These are phyloP conservation scores for Bucorvus abyssinicus DNA, from an alignment of 2,797 vertebrate species.

Conservation along the genomic window DNA sequence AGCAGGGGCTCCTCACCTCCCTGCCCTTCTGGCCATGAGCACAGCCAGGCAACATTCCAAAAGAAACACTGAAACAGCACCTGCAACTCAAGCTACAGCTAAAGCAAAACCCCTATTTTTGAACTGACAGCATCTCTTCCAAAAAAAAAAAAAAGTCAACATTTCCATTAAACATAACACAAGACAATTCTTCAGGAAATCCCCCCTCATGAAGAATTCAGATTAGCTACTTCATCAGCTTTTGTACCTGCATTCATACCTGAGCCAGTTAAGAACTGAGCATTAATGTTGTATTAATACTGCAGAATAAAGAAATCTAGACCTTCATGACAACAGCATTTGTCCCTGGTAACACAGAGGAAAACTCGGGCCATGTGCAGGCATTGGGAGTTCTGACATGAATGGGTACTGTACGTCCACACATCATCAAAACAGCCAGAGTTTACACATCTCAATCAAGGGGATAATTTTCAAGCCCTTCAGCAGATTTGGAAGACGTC, in stretches of 20 bases:
- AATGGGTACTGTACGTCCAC: not conserved
- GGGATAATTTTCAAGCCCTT: not conserved
- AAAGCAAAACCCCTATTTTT: not conserved
- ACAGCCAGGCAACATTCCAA: not conserved
- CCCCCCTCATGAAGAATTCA: not conserved
- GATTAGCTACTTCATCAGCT: not conserved
- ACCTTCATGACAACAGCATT: not conserved
- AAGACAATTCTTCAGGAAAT: not conserved
- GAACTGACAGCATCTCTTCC: not conserved
- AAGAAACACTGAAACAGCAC: not conserved
- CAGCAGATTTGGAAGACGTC: not conserved
- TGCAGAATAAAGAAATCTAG: not conserved
- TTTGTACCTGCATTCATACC: not conserved
- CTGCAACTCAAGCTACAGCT: not conserved
- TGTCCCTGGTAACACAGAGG: not conserved
- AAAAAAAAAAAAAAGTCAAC: not conserved
- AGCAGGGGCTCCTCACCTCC: not conserved
- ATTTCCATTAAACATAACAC: not conserved
- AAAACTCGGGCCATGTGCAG: fast-evolving
- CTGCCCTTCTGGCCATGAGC: not conserved
- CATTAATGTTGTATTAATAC: not conserved
- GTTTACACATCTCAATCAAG: not conserved
- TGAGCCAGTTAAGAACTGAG: not conserved
- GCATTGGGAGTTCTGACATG: not conserved
- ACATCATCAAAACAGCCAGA: not conserved